Conservation (phyloP, 2,797 vertebrate species). For the Hypotaenidia okinawae region DNA sequence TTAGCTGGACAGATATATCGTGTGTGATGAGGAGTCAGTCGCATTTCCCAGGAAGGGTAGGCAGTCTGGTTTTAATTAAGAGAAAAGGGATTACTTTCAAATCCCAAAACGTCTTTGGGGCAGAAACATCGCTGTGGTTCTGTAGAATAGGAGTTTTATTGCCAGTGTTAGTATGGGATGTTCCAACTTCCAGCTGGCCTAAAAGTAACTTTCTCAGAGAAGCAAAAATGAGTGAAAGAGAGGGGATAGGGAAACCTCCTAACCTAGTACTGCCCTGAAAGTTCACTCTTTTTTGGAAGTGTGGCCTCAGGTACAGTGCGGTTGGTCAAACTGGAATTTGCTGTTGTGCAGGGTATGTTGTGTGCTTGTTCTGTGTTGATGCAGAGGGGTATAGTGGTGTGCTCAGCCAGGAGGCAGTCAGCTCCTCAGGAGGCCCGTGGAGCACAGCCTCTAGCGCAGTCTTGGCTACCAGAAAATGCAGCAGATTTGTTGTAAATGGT, state of each 20-base stretch:
- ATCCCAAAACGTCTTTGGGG: background rate
- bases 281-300: background rate
- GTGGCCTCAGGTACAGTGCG: background rate
- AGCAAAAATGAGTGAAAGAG: background rate
- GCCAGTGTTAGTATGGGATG: background rate
- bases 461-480: background rate
- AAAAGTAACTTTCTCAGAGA: background rate
- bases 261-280: background rate
- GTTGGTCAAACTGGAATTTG: background rate
- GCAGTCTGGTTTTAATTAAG: background rate
- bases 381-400: background rate
- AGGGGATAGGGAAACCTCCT: background rate
- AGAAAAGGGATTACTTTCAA: background rate
- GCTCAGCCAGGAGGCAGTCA: background rate
- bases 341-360: background rate
- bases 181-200: background rate
- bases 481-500: background rate
- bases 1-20: background rate
- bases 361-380: rapidly evolving
- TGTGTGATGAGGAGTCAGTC: background rate
- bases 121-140: background rate
- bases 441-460: background rate
- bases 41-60: background rate
- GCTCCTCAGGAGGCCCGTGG: background rate
- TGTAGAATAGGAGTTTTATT: background rate